Percentiles rank a stretch among this genome's conserved stretches.
These are phyloP conservation scores for Danio choprae DNA, from an alignment of 2,797 vertebrate genomes.

Conservation along the genomic window DNA sequence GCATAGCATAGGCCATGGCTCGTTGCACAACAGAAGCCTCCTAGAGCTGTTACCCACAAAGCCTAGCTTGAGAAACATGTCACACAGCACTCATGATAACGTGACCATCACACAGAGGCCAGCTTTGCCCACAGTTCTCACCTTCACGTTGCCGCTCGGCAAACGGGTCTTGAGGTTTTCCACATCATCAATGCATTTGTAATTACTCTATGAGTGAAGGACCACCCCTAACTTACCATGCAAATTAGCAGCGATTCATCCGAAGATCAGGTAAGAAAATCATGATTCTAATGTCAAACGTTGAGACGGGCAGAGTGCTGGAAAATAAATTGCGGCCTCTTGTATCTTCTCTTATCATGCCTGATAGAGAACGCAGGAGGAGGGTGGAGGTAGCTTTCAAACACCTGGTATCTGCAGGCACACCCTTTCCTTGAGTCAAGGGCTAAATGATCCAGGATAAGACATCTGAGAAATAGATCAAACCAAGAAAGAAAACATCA, in stretches of 20 bases:
- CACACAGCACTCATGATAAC: slow-evolving; percentile 25
- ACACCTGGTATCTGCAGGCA: slow-evolving; percentile 67
- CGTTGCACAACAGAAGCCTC: slow-evolving; percentile 52
- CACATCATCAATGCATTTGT: neutral
- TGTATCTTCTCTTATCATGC: slow-evolving; percentile 62
- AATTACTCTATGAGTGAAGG: neutral
- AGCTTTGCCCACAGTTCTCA: slow-evolving; percentile 22
- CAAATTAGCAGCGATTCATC: slow-evolving; percentile 78
- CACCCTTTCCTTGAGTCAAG: slow-evolving; percentile 69
- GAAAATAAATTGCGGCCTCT: slow-evolving; percentile 44
- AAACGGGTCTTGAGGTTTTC: slow-evolving; percentile 9
- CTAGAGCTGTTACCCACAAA: slow-evolving; percentile 40
- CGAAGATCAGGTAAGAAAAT: slow-evolving; percentile 73
- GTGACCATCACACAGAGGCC: slow-evolving; percentile 29
- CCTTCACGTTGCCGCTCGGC: neutral
- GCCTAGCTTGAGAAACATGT: slow-evolving; percentile 41
- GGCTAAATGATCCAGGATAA: slow-evolving; percentile 63
- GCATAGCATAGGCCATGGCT: slow-evolving; percentile 52
- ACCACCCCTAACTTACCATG: slow-evolving; percentile 75
- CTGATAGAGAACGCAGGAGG: slow-evolving; percentile 52
- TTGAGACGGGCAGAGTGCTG: slow-evolving; percentile 52
- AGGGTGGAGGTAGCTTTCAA: slow-evolving; percentile 58
- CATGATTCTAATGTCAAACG: slow-evolving; percentile 78
- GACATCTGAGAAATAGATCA: slow-evolving; percentile 75
- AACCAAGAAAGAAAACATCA: slow-evolving; percentile 31